Evolutionary conservation across 2,113 vertebrate genomes (phyloP).

Genomic region (Myrmecobius fasciatus): DNA sequence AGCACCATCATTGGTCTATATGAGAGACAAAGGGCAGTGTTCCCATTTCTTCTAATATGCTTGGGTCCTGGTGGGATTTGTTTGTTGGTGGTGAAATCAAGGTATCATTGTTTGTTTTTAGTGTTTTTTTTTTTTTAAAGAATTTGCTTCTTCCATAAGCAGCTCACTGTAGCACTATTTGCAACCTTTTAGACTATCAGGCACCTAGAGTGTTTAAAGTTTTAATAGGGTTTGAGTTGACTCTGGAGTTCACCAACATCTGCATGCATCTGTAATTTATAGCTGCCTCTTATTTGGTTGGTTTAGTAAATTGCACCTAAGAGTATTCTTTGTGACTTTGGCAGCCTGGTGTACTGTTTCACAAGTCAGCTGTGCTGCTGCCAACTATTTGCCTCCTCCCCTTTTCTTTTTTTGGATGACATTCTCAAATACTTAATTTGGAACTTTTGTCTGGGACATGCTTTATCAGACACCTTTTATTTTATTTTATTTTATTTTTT

Average conservation of each 20-base stretch:
- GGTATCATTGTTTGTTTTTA: background rate
- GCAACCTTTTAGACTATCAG: slow-evolving; percentile 74
- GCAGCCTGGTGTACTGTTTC: slow-evolving; percentile 74
- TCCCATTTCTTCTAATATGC: background rate
- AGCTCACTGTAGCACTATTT: slow-evolving; percentile 52
- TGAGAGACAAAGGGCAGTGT: background rate
- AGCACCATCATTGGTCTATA: background rate
- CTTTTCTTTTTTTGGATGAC: slow-evolving; percentile 73
- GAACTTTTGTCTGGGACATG: slow-evolving; percentile 77
- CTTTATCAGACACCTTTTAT: slow-evolving; percentile 82
- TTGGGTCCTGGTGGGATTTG: background rate
- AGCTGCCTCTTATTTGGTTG: slow-evolving; percentile 76
- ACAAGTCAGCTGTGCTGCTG: slow-evolving; percentile 78
- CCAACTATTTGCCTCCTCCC: slow-evolving; percentile 63
- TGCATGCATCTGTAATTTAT: slow-evolving; percentile 77
- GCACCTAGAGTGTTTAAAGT: slow-evolving; percentile 72
- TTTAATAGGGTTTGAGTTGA: slow-evolving; percentile 82
- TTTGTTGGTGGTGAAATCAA: background rate
- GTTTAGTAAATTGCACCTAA: slow-evolving; percentile 80
- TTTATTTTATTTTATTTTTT: background rate
- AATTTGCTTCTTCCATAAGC: slow-evolving; percentile 52
- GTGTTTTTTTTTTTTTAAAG: background rate
- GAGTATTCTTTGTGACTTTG: slow-evolving; percentile 79
- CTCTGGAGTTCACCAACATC: slow-evolving; percentile 72
- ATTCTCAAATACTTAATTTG: slow-evolving; percentile 82